Base-by-base conservation (phyloP, 2,797 vertebrate genomes). In the Enteromius afrohamiltoni region DNA sequence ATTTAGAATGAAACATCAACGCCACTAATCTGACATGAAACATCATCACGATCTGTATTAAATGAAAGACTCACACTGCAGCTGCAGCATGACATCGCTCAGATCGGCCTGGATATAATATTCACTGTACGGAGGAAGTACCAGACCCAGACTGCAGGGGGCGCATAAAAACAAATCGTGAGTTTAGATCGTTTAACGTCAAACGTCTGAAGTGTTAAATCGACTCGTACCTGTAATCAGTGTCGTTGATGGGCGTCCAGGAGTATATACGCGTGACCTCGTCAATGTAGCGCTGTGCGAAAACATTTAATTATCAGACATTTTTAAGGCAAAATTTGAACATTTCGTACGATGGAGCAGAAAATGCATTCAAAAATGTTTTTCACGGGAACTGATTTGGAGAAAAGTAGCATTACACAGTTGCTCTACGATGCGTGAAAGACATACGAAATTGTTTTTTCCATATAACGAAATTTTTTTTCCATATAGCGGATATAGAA, bases 51-150 rank as follows among this genome's bases (percentile, higher is more conserved):
- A 55, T 55, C 21, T 1, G 11, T 31, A 31, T 42, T n/a, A 62
- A 42, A 13, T 4, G 8, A 70, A 40, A 17, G 94, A 98, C 98
- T 98, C 95, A 99, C 98, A 99, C 95, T 99, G 97, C 84, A 98
- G 97, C 93, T 99, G 98, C 79, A 99, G 95, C 93, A 99, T 99
- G 94, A 98, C 97, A 91, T 99, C 98, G 1, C 96, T 99, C 87
- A 99, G 95, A 93, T 98, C 97, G 82, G 98, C 98, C 90, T 97
- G 97, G 92, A 99, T 97, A 94, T 96, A 99, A 93, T 95, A 98
- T 73, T 97, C 97, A 83, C 96, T 97, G 93, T 99, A 99, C 4
- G 94, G 93, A 0, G 98, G 97, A 87, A 99, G 92, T 88, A 99
- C 98, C 89, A 99, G 92, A 78, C 97, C 97, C 45, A 99, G 95